Evolutionary conservation across 2,113 vertebrate species (phyloP).

Genomic region (rabbit (Oryctolagus cuniculus)): DNA sequence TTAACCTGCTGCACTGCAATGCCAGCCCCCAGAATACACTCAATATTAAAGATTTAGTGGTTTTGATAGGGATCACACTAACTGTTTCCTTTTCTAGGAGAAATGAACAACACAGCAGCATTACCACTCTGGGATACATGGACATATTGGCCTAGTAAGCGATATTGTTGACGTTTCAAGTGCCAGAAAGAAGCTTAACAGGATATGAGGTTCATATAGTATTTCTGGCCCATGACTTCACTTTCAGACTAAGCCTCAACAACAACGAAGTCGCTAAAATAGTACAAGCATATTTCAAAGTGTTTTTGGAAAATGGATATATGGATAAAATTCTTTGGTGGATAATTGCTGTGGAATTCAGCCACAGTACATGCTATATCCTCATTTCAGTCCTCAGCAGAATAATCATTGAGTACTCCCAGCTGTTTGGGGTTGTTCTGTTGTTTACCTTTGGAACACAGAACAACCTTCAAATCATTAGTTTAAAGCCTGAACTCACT

Average conservation of each 20-base stretch:
- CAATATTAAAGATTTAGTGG: constrained; percentile 45
- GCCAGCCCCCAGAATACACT: neutral
- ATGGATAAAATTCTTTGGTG: neutral
- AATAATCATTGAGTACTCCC: neutral
- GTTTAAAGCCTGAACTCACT: neutral
- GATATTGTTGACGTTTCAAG: constrained; percentile 46
- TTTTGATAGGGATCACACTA: neutral
- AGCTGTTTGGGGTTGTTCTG: neutral
- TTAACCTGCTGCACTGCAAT: no score
- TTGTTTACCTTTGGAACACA: neutral
- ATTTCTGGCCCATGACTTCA: neutral
- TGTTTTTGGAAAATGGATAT: no score
- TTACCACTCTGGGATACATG: constrained; percentile 50
- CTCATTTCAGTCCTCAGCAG: neutral
- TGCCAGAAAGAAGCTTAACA: constrained; percentile 23
- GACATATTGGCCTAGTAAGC: constrained; percentile 45
- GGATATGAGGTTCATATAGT: neutral
- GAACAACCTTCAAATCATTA: neutral
- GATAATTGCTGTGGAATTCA: neutral
- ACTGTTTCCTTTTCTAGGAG: neutral
- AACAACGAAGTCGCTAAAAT: constrained; percentile 3
- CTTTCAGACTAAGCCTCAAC: neutral
- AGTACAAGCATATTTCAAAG: constrained; percentile 23
- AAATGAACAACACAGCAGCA: neutral
- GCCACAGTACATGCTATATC: neutral